Evolutionary conservation across 2,888 invertebrate genomes (phyloP), one percentile per base, ranked within the genome.

Genomic region (Tenodera sinensis): DNA sequence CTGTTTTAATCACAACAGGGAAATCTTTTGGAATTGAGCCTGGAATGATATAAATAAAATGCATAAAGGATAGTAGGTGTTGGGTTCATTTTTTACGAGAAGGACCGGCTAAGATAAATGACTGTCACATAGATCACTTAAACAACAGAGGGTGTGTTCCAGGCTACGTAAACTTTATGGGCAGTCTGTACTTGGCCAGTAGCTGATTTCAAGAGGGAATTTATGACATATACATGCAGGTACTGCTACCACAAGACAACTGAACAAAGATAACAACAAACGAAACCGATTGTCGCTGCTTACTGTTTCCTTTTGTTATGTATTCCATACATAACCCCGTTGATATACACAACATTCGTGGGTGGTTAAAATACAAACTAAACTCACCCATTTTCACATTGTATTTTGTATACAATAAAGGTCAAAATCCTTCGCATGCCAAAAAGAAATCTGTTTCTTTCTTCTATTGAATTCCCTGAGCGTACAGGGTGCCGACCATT

Each of bases 371-470:
- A 89, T 42, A 90, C 89, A 84, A 88, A 71, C 54, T 25, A 71
- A 90, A 89, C 87, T 90, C 89, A 89, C 90, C 88, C 87, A 87
- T 89, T 84, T 89, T 85, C 83, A 82, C 88, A 83, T 89, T 89
- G 88, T 85, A 90, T 88, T 89, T 88, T 87, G 87, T 85, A 83
- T 47, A 89, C 90, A 90, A 90, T 90, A 90, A 88, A 88, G 90
- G 90, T 90, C 90, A 90, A 87, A 90, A 90, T 90, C 90, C 90
- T 89, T 83, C 84, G 84, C 88, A 71, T 88, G 88, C 88, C 88
- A 88, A 84, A 87, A 87, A 87, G 84, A 88, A 84, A 88, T 87
- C 89, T 89, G 84, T 89, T 89, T 89, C 87, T 89, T 87, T 89
- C 87, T 87, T 83, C 89, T 89, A 89, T 89, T 89, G 84, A 89